Percentiles rank a stretch among this genome's conserved stretches.
Evolutionary conservation across 1,140 invertebrate genomes (phyloP).

Genomic region (Rhopalosiphum maidis): DNA sequence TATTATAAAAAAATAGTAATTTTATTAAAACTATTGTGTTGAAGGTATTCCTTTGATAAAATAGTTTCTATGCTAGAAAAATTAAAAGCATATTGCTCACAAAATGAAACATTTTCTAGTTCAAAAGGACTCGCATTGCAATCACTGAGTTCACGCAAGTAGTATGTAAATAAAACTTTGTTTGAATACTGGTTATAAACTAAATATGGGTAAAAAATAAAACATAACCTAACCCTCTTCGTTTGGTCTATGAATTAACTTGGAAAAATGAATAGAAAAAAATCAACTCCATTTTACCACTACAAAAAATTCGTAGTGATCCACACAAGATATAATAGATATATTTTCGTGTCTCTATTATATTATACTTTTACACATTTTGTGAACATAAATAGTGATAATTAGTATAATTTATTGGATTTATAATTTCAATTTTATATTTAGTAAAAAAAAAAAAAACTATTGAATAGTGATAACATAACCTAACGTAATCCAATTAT

Average conservation of each 20-base stretch:
- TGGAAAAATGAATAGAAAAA: neutral
- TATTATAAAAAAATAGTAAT: too few species aligned
- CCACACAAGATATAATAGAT: too few species aligned
- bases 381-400: neutral
- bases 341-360: neutral
- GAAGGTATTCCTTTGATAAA: too few species aligned
- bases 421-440: neutral
- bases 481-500: neutral
- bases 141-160: neutral
- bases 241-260: neutral
- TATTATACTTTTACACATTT: neutral
- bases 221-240: neutral
- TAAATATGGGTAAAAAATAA: neutral
- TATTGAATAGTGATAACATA: neutral
- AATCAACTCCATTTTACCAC: too few species aligned
- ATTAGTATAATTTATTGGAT: neutral
- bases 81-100: too few species aligned
- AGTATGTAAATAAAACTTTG: neutral
- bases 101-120: too few species aligned
- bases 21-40: too few species aligned
- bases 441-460: neutral
- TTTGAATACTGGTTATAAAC: neutral
- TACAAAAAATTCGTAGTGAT: too few species aligned
- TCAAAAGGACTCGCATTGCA: too few species aligned
- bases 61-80: too few species aligned